Conservation (phyloP, 2,797 vertebrate species). For the Emys orbicularis region DNA sequence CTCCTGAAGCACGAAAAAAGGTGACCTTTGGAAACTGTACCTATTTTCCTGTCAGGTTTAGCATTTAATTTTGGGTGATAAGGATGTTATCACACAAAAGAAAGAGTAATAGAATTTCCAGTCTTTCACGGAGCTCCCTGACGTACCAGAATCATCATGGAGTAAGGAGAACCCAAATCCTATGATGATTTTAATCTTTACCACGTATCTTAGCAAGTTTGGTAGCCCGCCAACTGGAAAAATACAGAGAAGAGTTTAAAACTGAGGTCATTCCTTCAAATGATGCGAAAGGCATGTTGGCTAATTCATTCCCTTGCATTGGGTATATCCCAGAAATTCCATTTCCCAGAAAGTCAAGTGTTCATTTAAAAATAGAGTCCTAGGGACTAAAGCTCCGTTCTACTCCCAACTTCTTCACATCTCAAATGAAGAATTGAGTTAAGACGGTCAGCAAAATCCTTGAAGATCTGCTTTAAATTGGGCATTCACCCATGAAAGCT, state of each 20-base stretch:
- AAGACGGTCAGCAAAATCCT: not conserved
- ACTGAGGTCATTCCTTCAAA: not conserved
- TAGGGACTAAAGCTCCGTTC: not conserved
- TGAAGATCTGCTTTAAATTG: not conserved
- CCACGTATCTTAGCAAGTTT: not conserved
- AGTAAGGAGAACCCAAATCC: not conserved
- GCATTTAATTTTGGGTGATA: not conserved
- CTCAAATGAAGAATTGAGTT: not conserved
- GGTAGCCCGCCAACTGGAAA: not conserved
- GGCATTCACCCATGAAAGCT: not conserved
- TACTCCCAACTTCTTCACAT: not conserved
- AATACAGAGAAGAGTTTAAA: conserved; percentile 7
- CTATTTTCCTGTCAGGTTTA: not conserved
- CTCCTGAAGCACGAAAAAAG: not conserved
- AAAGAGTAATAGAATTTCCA: not conserved
- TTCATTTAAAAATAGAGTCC: conserved; percentile 31
- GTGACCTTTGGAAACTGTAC: not conserved
- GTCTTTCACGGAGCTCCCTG: not conserved
- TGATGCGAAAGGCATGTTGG: not conserved
- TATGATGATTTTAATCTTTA: not conserved
- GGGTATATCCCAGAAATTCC: not conserved
- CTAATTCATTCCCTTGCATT: not conserved
- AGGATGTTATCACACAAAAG: not conserved
- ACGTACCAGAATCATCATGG: not conserved
- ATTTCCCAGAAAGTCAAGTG: not conserved